Base-by-base conservation (phyloP, 1,140 invertebrate genomes). In the Drosophila tristis region DNA sequence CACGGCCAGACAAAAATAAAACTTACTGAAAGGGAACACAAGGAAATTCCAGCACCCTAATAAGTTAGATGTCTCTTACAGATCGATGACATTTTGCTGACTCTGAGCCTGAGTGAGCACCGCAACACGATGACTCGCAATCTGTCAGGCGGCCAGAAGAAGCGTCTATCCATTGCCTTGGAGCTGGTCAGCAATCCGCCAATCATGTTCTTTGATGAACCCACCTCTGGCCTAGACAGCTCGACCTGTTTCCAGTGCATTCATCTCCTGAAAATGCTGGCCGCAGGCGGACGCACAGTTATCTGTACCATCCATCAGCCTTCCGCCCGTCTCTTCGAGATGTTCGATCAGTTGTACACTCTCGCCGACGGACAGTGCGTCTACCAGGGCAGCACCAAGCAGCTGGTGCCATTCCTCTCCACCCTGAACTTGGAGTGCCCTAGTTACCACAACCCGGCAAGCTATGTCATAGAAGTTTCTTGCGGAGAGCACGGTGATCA, bases 221-320 rank as follows among this genome's bases (percentile, higher is more conserved):
- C 98, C 0, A 99, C 98, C 0, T 98, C 97, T 79, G 98, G 98
- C 13, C 93, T 99, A 90, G 98, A 99, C 92, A 98, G 97, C 78
- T 97, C 97, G 0, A 98, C 97, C 0, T 98, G 97, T 92, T 98
- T 97, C 91, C 97, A 98, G 92, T 99, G 98, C 91, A 97, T 99
- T 49, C 96, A 96, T 9, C 90, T 98, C 48, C 92, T 98, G 77
- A 96, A 98, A 93, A 96, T 95, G n/a, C 92, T 99, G 50, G 97
- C 98, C 1, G 94, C 96, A 25, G 97, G 97, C 31, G 98, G 98
- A 1, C 94, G 98, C 65, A 98, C 98, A 0, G 98, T 99, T 56
- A 97, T 99, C 62, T 99, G 98, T 90, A 99, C 98, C 4, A 99
- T 99, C 76, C 98, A 99, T 93, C 98, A 99, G 90, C 98, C 98